Percentiles rank a stretch among this genome's conserved stretches.
Evolutionary conservation across 2,888 invertebrate genomes (phyloP).

Genomic region (Argynnis bischoffii): DNA sequence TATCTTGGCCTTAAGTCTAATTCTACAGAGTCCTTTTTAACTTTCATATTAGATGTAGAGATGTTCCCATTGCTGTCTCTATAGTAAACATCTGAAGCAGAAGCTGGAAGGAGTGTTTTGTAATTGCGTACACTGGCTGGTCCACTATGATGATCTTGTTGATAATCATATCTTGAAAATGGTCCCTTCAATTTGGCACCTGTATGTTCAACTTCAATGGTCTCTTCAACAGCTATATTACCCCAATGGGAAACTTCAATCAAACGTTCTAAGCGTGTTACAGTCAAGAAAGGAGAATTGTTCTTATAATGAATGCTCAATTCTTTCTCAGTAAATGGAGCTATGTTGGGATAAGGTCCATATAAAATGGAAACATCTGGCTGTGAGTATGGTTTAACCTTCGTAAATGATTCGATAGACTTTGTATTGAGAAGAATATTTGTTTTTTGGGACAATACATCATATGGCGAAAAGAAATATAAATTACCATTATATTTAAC

Average conservation of each 20-base stretch:
- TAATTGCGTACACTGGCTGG: constrained; percentile 95
- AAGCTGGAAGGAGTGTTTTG: constrained; percentile 91
- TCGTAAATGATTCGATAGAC: constrained; percentile 91
- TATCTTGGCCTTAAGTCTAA: constrained; percentile 97
- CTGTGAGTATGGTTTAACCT: constrained; percentile 90
- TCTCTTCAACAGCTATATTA: constrained; percentile 98
- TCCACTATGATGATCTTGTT: constrained; percentile 94
- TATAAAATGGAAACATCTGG: constrained; percentile 92
- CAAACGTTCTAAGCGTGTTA: constrained; percentile 90
- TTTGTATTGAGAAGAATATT: constrained; percentile 89
- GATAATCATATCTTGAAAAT: constrained; percentile 98
- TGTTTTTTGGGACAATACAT: constrained; percentile 90
- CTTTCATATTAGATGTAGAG: constrained; percentile 96
- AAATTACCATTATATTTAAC: constrained; percentile 93
- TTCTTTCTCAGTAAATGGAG: constrained; percentile 82
- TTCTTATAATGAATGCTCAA: constrained; percentile 96
- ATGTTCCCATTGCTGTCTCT: constrained; percentile 99
- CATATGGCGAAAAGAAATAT: constrained; percentile 92
- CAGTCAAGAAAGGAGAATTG: constrained; percentile 97
- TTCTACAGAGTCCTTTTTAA: constrained; percentile 95
- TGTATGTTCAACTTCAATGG: constrained; percentile 94
- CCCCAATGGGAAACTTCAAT: constrained; percentile 99
- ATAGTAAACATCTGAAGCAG: constrained; percentile 98
- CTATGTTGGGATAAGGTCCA: constrained; percentile 92
- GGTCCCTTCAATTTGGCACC: constrained; percentile 96